A percentile compares a stretch with the other conserved stretches of the same genome.
Evolutionary conservation across 2,113 vertebrate genomes (phyloP).

Genomic region (Shinisaurus crocodilurus): DNA sequence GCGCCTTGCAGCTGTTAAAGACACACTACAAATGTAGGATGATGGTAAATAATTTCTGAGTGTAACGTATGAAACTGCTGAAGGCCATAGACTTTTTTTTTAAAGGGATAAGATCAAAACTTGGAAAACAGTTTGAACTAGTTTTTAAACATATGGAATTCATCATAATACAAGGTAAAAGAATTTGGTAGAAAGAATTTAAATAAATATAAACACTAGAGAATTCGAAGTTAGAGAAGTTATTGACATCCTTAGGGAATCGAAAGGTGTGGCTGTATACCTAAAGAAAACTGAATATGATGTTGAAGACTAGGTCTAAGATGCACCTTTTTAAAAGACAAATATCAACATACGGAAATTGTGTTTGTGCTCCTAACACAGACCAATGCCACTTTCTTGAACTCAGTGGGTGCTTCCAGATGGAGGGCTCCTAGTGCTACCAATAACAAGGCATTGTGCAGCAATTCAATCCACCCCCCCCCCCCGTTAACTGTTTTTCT

Average conservation of each 20-base stretch:
- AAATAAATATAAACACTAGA: not conserved
- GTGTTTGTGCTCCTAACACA: too few species aligned
- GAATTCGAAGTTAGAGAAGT: not conserved
- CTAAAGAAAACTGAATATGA: not conserved
- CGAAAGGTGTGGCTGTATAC: not conserved
- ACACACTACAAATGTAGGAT: conserved; percentile 44
- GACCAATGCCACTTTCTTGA: too few species aligned
- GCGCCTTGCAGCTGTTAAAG: conserved; percentile 61
- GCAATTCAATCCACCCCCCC: too few species aligned
- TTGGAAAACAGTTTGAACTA: not conserved
- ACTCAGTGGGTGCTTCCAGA: too few species aligned
- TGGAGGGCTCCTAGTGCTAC: too few species aligned
- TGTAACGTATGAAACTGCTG: conserved; percentile 32
- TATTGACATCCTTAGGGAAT: not conserved
- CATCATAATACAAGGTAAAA: not conserved
- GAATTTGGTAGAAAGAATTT: not conserved
- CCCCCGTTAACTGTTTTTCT: too few species aligned
- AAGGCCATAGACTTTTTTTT: not conserved
- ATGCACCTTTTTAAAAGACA: not conserved
- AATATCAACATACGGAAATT: not conserved
- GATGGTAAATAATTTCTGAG: not conserved
- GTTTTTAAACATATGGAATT: not conserved
- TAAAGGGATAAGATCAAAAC: not conserved
- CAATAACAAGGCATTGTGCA: too few species aligned
- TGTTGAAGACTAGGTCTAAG: not conserved